Base-by-base conservation (phyloP, 2,888 invertebrate genomes). In the Dioctria rufipes region DNA sequence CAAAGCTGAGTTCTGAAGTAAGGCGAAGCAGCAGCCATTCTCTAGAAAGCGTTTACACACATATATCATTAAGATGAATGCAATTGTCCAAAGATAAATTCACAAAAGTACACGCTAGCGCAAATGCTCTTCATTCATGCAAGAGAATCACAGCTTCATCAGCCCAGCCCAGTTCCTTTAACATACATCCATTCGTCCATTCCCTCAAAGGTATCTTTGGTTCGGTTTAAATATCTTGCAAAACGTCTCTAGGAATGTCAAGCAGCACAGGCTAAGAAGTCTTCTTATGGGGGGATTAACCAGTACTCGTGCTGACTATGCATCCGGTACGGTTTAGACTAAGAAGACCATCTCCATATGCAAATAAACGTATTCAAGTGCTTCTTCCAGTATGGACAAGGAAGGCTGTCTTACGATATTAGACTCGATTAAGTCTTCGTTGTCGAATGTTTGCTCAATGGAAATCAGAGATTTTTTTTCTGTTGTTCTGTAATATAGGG, bases 31-130 rank as follows among this genome's bases (percentile, higher is more conserved):
- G 11, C 58, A 58, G n/a, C 3, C 58, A 58, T 4, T 61, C 63
- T 11, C 69, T 49, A 40, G 73, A 40, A 40, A 60, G 13, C 37
- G 4, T 9, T 39, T 69, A 25, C 25, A 25, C 25, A 25, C 25
- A 25, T 75, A 58, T 75, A 75, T 60, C 13, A 69, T 69, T 46
- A 25, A 75, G 60, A 75, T 75, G 73, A 75, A 75, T 75, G 73
- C 73, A 75, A 75, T 49, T 60, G 42, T 25, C 42, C 43, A 43
- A 37, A 40, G 60, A 60, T 60, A 42, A 75, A 60, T 60, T 60
- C 73, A 60, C 60, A 58, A 40, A 4, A 65, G 66, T 0, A n/a
- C 42, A 13, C 4, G 11, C 43, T 13, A 5, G 9, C 1, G n/a
- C 25, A 43, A 43, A 63, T 46, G 43, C 37, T 46, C 46, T 46